Conservation (phyloP, 2,797 vertebrate genomes). For the Astyanax mexicanus region DNA sequence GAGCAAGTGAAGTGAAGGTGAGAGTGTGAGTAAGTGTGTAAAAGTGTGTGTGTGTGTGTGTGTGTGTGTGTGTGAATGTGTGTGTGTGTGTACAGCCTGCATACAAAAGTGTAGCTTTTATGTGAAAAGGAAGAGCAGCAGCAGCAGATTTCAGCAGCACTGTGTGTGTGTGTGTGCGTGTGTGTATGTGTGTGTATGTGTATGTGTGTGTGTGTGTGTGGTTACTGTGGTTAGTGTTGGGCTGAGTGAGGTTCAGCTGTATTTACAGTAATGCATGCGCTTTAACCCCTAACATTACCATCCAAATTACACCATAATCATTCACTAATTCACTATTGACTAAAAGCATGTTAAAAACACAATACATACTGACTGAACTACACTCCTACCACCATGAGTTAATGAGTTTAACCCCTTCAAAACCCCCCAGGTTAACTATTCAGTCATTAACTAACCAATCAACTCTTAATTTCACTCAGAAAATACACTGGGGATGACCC, state of each 20-base stretch:
- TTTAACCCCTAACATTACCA: too few relatives aligned
- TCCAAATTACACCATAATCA: too few relatives aligned
- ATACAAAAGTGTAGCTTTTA: neutral
- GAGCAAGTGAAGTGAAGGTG: constrained; percentile 2
- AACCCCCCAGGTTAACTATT: too few relatives aligned
- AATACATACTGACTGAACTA: too few relatives aligned
- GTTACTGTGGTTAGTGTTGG: neutral
- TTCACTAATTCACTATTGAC: too few relatives aligned
- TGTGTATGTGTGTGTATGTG: neutral
- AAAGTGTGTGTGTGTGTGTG: neutral
- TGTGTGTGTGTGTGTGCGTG: too few relatives aligned
- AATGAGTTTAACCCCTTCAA: too few relatives aligned
- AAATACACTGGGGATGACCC: too few relatives aligned
- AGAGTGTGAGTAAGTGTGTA: neutral
- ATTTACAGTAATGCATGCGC: neutral
- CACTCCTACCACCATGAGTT: too few relatives aligned
- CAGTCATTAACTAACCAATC: too few relatives aligned
- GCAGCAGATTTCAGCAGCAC: neutral
- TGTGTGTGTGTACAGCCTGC: neutral
- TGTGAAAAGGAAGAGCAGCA: neutral
- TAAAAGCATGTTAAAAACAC: too few relatives aligned
- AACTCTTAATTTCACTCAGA: too few relatives aligned
- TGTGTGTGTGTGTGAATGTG: neutral
- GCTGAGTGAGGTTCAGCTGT: neutral
- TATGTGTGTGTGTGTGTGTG: neutral